A percentile compares a stretch with the other conserved stretches of the same genome.
phyloP scores from a whole-genome alignment of 2,888 invertebrate genomes.

The Lasioglossum morio region DNA sequence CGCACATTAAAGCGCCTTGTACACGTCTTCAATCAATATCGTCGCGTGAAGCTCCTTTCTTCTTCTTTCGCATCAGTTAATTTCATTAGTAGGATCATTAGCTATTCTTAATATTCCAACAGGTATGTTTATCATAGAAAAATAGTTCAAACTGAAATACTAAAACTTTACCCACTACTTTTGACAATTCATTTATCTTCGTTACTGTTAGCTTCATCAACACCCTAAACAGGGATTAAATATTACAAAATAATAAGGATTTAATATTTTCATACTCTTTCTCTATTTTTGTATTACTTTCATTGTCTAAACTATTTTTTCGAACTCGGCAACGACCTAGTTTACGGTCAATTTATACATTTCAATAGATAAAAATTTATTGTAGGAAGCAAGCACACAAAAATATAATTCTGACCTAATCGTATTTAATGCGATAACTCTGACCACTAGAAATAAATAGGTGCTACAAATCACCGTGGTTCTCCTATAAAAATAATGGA shows the following conservation, averaged over 20 bases:
- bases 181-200: too few species aligned
- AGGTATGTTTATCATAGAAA: not conserved
- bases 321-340: too few species aligned
- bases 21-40: constrained; percentile 32
- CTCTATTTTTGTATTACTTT: not conserved
- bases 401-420: not conserved
- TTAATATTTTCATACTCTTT: not conserved
- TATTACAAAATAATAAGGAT: not conserved
- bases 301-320: too few species aligned
- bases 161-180: too few species aligned
- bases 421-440: not conserved
- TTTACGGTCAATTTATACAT: not conserved
- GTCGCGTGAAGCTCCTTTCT: not conserved
- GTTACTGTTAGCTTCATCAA: too few species aligned
- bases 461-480: not conserved
- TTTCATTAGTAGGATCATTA: not conserved
- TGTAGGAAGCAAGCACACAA: not conserved
- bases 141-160: not conserved
- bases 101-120: not conserved
- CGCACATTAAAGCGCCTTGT: constrained; percentile 15
- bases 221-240: not conserved
- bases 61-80: constrained; percentile 20
- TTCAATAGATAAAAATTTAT: not conserved
- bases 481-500: not conserved
- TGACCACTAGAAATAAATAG: not conserved